Conservation (phyloP, 2,113 vertebrate genomes). For the Osmerus mordax region DNA sequence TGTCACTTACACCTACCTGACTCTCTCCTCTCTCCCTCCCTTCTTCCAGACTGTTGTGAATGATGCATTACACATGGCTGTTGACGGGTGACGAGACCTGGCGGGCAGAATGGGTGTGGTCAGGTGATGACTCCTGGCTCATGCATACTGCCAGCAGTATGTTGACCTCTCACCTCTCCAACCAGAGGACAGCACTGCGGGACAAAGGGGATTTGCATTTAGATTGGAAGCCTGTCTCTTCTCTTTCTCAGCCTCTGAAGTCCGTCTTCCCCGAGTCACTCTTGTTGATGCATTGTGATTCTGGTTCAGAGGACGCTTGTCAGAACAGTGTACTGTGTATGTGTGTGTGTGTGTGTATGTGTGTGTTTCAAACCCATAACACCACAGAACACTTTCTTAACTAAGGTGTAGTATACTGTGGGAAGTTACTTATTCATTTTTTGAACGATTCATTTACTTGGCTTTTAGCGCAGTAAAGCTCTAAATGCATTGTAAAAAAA, state of each 20-base stretch:
- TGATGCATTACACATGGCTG: too few species aligned
- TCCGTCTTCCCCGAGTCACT: neutral
- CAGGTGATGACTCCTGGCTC: neutral
- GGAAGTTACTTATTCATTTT: neutral
- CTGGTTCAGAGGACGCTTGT: neutral
- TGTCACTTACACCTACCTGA: too few species aligned
- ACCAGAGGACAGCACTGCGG: neutral
- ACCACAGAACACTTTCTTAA: too few species aligned
- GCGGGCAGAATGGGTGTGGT: too few species aligned
- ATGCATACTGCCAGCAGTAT: neutral
- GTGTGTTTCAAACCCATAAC: neutral
- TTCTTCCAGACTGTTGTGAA: too few species aligned
- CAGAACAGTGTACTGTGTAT: neutral
- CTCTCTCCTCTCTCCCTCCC: too few species aligned
- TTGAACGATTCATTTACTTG: too few species aligned
- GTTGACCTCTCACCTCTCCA: slow-evolving; percentile 3
- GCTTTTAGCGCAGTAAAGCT: too few species aligned
- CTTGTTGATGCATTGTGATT: slow-evolving; percentile 8
- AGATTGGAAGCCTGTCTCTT: slow-evolving; percentile 26
- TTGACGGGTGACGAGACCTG: too few species aligned
- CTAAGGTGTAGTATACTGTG: neutral
- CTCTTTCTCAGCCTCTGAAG: slow-evolving; percentile 7
- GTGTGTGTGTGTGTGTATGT: too few species aligned
- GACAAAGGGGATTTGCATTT: slow-evolving; percentile 39
- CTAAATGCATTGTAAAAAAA: too few species aligned